Percentiles rank a stretch among this genome's conserved stretches.
These are phyloP conservation scores for Bombyx mandarina DNA, from an alignment of 1,140 invertebrate species.

Conservation along the genomic window DNA sequence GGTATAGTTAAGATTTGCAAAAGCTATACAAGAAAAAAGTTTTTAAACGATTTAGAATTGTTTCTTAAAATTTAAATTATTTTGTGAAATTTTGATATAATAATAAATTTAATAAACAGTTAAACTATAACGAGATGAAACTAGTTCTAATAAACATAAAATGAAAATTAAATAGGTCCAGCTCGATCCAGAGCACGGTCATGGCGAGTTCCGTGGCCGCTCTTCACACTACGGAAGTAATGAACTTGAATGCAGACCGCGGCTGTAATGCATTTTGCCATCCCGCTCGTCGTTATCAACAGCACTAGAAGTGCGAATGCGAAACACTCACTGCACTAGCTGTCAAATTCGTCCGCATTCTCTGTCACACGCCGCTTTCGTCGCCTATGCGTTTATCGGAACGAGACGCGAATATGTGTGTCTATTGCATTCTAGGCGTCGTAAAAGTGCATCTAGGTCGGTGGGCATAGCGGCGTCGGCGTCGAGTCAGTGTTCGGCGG, in stretches of 20 bases:
- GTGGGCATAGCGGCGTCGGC: slow-evolving; percentile 54
- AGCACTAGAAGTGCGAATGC: slow-evolving; percentile 52
- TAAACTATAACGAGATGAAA: too few relatives aligned
- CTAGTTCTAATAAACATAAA: too few relatives aligned
- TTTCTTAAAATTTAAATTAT: too few relatives aligned
- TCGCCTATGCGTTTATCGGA: slow-evolving; percentile 69
- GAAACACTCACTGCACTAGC: slow-evolving; percentile 64
- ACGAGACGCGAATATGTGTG: slow-evolving; percentile 69
- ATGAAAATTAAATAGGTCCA: slow-evolving; percentile 15
- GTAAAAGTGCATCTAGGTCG: slow-evolving; percentile 71
- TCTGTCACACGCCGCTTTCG: slow-evolving; percentile 67
- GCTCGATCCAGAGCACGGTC: slow-evolving; percentile 54
- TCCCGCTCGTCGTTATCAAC: slow-evolving; percentile 51
- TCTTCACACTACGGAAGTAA: slow-evolving; percentile 64
- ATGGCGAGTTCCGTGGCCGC: slow-evolving; percentile 39
- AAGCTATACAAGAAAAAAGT: too few relatives aligned
- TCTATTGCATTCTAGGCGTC: slow-evolving; percentile 64
- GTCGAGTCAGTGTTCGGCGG: slow-evolving; percentile 58
- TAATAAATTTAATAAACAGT: too few relatives aligned
- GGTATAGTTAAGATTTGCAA: too few relatives aligned
- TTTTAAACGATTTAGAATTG: too few relatives aligned
- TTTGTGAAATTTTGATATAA: too few relatives aligned
- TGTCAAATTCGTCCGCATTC: slow-evolving; percentile 68
- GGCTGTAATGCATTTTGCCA: slow-evolving; percentile 43
- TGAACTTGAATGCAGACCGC: slow-evolving; percentile 66